Percentiles rank a stretch among this genome's conserved stretches.
Conservation (phyloP, 2,113 vertebrate species). For the Hemiscyllium ocellatum region DNA sequence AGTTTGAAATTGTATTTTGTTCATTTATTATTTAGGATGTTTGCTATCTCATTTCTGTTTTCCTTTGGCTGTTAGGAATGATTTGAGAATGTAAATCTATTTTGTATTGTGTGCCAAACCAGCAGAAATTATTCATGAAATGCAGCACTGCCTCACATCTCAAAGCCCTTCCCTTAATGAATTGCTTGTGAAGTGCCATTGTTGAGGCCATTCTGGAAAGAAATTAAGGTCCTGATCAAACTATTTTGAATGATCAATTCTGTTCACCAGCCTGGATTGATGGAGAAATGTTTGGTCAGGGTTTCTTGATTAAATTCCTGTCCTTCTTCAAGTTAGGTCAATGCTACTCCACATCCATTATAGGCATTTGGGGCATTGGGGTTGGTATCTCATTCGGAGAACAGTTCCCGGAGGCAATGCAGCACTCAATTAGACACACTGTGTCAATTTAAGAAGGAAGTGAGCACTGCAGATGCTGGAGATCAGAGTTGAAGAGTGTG, state of each 20-base stretch:
- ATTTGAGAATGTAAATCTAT: background rate
- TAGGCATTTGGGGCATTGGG: background rate
- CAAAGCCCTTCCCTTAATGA: background rate
- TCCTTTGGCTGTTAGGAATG: background rate
- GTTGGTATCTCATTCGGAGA: background rate
- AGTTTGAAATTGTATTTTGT: background rate
- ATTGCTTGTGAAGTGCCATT: background rate
- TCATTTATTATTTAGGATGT: slow-evolving; percentile 8
- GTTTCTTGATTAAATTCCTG: background rate
- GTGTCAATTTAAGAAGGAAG: background rate
- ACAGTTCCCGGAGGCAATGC: background rate
- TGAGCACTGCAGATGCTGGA: no score
- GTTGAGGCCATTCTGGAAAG: background rate
- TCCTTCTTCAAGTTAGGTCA: background rate
- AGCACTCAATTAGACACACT: background rate
- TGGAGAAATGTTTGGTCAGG: background rate
- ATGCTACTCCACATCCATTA: background rate
- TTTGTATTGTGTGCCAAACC: background rate
- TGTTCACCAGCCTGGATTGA: background rate
- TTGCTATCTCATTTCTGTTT: background rate
- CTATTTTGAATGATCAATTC: background rate
- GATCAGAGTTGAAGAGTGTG: no score
- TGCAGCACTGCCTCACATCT: background rate
- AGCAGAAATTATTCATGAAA: background rate
- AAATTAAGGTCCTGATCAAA: background rate